Percentiles rank a stretch among this genome's conserved stretches.
Conservation (phyloP, 2,888 invertebrate genomes). For the Gerris lacustris region DNA sequence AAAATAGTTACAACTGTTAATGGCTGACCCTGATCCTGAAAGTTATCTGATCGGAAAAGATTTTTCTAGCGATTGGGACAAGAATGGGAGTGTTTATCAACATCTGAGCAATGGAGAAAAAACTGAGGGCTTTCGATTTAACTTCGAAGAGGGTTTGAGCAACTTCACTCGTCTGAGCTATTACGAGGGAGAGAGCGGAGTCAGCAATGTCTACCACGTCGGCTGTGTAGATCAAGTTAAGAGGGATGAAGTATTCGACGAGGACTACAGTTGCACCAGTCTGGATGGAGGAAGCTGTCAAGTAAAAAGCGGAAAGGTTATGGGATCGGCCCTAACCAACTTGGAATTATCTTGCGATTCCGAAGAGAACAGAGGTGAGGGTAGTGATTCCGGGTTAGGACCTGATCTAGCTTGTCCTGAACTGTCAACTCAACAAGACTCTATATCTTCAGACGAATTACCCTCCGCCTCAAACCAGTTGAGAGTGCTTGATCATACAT, state of each 20-base stretch:
- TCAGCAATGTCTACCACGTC: neutral
- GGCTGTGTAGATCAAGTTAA: neutral
- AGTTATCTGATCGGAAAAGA: neutral
- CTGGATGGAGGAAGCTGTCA: neutral
- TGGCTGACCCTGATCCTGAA: neutral
- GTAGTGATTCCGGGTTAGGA: slow-evolving; percentile 72
- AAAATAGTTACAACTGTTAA: neutral
- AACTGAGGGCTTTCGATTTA: neutral
- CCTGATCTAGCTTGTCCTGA: slow-evolving; percentile 54
- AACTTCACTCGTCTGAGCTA: neutral
- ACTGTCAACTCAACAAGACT: slow-evolving; percentile 22
- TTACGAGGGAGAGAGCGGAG: neutral
- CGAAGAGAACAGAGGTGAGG: slow-evolving; percentile 40
- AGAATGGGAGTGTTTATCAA: neutral
- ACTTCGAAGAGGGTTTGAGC: neutral
- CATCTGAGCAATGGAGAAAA: neutral
- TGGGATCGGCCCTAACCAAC: neutral
- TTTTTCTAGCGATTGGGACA: neutral
- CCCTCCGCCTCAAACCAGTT: slow-evolving; percentile 15
- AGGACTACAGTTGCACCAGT: neutral
- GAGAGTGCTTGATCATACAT: slow-evolving; percentile 21
- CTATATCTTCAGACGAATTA: slow-evolving; percentile 28
- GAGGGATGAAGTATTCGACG: neutral
- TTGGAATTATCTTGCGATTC: neutral
- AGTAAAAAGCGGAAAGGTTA: neutral